A percentile compares a stretch with the other conserved stretches of the same genome.
Conservation (phyloP, 2,113 vertebrate species). For the Todiramphus chloris region DNA sequence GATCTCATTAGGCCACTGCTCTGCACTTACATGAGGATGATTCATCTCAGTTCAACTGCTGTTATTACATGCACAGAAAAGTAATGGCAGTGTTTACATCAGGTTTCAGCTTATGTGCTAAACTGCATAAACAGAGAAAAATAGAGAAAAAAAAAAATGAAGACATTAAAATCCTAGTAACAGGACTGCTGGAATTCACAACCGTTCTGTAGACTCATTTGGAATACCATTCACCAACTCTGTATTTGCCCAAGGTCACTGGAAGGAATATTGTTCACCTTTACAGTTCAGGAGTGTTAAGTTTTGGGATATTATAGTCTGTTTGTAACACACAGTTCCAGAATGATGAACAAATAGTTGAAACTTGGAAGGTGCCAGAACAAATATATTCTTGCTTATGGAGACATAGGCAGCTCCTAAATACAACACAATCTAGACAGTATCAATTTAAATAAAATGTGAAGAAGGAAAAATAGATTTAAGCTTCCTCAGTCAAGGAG, state of each 20-base stretch:
- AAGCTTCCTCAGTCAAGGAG: background rate
- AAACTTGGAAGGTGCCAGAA: background rate
- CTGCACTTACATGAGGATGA: background rate
- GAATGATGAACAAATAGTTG: background rate
- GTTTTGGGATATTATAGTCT: background rate
- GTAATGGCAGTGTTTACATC: background rate
- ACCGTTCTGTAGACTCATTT: background rate
- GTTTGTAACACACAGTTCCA: background rate
- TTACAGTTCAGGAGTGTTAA: fast-evolving
- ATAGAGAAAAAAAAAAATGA: background rate
- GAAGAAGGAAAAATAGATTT: background rate
- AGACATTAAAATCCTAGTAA: background rate
- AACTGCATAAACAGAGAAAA: background rate
- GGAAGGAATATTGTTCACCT: background rate
- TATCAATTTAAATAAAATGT: background rate
- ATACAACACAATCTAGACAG: background rate
- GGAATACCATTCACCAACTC: background rate
- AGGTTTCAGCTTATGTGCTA: background rate
- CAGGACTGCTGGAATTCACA: background rate
- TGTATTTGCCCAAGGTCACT: background rate
- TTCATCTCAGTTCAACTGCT: background rate
- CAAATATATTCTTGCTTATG: background rate
- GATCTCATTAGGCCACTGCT: background rate
- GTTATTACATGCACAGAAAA: background rate
- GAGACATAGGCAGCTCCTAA: background rate